Percentiles rank a stretch among this genome's conserved stretches.
These are phyloP conservation scores for Sepioteuthis lessoniana DNA, from an alignment of 2,888 invertebrate genomes.

Conservation along the genomic window DNA sequence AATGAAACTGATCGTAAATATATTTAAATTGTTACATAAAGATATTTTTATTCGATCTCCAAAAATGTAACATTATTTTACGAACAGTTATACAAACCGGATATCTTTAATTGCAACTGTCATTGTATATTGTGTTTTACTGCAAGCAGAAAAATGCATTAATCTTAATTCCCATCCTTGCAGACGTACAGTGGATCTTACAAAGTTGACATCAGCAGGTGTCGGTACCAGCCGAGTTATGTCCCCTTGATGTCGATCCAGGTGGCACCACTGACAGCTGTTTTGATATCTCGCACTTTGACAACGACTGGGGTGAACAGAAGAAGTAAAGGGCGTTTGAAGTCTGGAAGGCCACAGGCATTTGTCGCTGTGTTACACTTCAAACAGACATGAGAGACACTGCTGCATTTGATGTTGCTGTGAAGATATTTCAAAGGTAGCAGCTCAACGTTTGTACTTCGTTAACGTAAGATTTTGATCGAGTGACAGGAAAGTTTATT, in stretches of 20 bases:
- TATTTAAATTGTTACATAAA: too few relatives aligned
- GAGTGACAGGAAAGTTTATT: neutral
- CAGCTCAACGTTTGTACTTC: neutral
- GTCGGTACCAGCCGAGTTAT: neutral
- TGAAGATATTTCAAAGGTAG: neutral
- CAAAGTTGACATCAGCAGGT: neutral
- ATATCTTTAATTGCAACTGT: neutral
- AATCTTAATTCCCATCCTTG: too few relatives aligned
- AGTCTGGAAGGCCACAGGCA: neutral
- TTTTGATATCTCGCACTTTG: neutral
- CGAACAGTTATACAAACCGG: neutral
- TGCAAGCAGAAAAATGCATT: too few relatives aligned
- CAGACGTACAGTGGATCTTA: neutral
- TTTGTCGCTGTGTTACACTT: neutral
- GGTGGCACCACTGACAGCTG: constrained; percentile 1
- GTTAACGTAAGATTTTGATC: neutral
- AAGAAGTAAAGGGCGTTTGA: neutral
- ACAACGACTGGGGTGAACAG: neutral
- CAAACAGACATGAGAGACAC: neutral
- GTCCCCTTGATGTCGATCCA: neutral
- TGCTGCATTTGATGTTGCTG: neutral
- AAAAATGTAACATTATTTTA: neutral
- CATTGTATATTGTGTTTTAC: too few relatives aligned
- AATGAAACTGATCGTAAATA: too few relatives aligned
- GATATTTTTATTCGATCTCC: too few relatives aligned